phyloP scores from a whole-genome alignment of 2,113 vertebrate species.

The Paramisgurnus dabryanus region DNA sequence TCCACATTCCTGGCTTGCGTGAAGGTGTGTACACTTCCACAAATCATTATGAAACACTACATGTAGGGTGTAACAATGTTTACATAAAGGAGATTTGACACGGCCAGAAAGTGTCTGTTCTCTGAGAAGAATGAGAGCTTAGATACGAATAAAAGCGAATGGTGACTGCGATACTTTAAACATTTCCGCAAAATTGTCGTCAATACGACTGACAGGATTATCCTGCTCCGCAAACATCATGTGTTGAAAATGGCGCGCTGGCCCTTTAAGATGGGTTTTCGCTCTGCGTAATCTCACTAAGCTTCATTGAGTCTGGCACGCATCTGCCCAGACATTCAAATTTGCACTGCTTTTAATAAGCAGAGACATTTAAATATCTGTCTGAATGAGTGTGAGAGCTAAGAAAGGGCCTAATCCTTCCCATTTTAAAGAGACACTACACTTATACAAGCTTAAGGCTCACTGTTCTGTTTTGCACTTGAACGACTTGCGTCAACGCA shows the following conservation, averaged over 20 bases:
- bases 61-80: constrained; percentile 27
- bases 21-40: constrained; percentile 25
- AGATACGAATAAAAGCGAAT: background rate
- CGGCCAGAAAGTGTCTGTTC: background rate
- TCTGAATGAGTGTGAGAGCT: background rate
- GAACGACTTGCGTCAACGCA: background rate
- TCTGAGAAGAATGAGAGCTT: background rate
- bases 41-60: constrained; percentile 39
- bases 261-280: background rate
- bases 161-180: background rate
- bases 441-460: background rate
- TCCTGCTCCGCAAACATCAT: background rate
- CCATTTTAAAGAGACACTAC: background rate
- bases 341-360: constrained; percentile 52
- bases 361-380: constrained; percentile 45
- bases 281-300: background rate
- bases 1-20: constrained; percentile 25
- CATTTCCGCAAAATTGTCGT: background rate
- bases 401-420: background rate
- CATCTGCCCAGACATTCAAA: constrained; percentile 55
- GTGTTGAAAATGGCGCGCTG: background rate
- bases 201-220: background rate
- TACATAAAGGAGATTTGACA: constrained; percentile 11
- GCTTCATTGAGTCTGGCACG: background rate
- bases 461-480: background rate